These are phyloP conservation scores for Drosophila albomicans DNA, from an alignment of 1,140 invertebrate genomes.

Conservation along the genomic window DNA sequence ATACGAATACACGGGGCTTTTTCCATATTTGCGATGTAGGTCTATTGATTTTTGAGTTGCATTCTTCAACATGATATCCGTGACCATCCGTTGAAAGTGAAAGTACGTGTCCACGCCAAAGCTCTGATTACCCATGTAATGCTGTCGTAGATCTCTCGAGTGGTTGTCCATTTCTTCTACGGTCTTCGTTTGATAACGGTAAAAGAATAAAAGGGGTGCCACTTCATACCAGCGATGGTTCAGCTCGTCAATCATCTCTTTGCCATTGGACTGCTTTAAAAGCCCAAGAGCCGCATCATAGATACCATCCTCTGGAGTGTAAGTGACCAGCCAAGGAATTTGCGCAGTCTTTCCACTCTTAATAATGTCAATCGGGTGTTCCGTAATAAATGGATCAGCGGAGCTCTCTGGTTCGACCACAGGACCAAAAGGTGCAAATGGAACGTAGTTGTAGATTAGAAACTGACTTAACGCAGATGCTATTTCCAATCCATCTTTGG, in stretches of 20 bases:
- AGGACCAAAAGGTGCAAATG: slow-evolving; percentile 87
- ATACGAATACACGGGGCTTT: slow-evolving; percentile 44
- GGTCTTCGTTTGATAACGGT: slow-evolving; percentile 25
- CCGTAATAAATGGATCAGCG: slow-evolving; percentile 82
- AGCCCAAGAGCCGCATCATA: slow-evolving; percentile 85
- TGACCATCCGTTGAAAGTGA: slow-evolving; percentile 46
- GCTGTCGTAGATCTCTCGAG: slow-evolving; percentile 26
- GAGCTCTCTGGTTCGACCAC: slow-evolving; percentile 83
- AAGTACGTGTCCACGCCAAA: slow-evolving; percentile 47
- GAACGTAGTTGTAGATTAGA: slow-evolving; percentile 85
- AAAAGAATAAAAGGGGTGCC: slow-evolving; percentile 43
- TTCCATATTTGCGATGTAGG: slow-evolving; percentile 30
- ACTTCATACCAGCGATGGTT: slow-evolving; percentile 49
- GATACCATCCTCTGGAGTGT: slow-evolving; percentile 86
- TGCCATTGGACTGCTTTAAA: slow-evolving; percentile 1
- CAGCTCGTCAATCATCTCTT: not conserved
- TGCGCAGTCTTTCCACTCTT: slow-evolving; percentile 84
- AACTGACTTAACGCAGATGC: not conserved
- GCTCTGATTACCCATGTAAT: slow-evolving; percentile 37
- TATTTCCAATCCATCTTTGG: slow-evolving; percentile 1
- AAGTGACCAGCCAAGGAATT: slow-evolving; percentile 86
- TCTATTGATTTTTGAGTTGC: slow-evolving; percentile 26
- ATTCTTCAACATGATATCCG: slow-evolving; percentile 48
- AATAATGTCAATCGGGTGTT: slow-evolving; percentile 84
- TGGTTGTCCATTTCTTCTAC: slow-evolving; percentile 28